These are phyloP conservation scores for Zoanthus gigantus DNA, from an alignment of 92 coral and sea anemone species.

Conservation along the genomic window DNA sequence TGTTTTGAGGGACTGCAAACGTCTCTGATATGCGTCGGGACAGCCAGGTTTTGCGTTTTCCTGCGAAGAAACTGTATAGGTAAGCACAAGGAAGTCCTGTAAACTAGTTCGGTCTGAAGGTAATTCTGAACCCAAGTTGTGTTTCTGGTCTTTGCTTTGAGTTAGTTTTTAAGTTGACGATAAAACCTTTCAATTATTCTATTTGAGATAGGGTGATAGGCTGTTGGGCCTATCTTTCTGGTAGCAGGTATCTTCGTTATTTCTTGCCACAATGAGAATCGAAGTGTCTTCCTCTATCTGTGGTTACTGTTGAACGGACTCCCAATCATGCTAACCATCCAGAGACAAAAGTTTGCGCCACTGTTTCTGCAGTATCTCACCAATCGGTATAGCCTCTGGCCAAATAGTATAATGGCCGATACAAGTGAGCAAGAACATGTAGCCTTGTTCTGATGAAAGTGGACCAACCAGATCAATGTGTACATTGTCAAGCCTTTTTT, in stretches of 20 bases:
- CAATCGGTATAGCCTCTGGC: neutral
- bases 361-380: neutral
- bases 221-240: neutral
- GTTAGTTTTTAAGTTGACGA: neutral
- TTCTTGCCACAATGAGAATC: neutral
- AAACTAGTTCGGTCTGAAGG: neutral
- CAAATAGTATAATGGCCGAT: neutral
- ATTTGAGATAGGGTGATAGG: neutral
- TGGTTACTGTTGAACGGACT: neutral
- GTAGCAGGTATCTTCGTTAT: neutral
- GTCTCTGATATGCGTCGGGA: neutral
- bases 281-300: neutral
- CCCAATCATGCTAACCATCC: neutral
- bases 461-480: neutral
- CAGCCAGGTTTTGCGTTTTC: neutral
- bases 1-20: too few relatives aligned
- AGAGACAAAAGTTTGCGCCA: neutral
- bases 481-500: neutral
- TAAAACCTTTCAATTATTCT: neutral
- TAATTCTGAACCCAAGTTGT: neutral
- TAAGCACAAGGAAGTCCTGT: neutral
- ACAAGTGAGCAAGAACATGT: neutral
- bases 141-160: neutral
- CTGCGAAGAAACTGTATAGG: neutral
- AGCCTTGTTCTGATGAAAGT: neutral